Base-by-base conservation (phyloP, 1,140 invertebrate species). In the Leptonema lineaticorne region DNA sequence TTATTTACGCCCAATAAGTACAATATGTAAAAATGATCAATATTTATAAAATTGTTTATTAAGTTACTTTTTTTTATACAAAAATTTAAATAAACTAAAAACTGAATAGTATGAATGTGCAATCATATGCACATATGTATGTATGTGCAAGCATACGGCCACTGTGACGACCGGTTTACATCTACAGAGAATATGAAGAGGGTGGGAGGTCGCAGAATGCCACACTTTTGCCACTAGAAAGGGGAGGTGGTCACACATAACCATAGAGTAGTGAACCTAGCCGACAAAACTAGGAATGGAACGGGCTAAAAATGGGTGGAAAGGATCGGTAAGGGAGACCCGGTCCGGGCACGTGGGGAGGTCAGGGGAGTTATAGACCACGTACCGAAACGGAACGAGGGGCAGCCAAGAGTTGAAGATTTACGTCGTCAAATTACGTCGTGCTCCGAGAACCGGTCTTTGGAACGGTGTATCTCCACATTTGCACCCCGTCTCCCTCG, bases 341-440 rank as follows among this genome's bases (percentile, higher is more conserved):
- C n/a, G n/a, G n/a, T n/a, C n/a, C n/a, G n/a, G n/a, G n/a, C n/a
- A n/a, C n/a, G n/a, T n/a, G n/a, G 60, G 68, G 30, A 28, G 50
- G 22, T 28, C 37, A 48, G 64, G 62, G 41, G 16, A 27, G 62
- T 53, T 53, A 64, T 64, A 67, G 65, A 67, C 63, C 69, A 65
- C 65, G 64, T 67, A 56, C 63, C 69, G 69, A 68, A 67, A 71
- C 56, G 69, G 69, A 68, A 67, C 58, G 60, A 71, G 66, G 66
- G 63, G 69, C 59, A 71, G 69, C 69, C 69, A 71, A 71, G 69
- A 71, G 69, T 71, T 71, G 69, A 71, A 71, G 69, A 71, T 71
- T 71, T 71, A 71, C 69, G 69, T 71, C 69, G 69, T 71, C 69
- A 71, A 71, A 71, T 71, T 68, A 71, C 69, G 65, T 70, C 69